phyloP scores from a whole-genome alignment of 2,797 vertebrate species.

The Fistularia commersonii region DNA sequence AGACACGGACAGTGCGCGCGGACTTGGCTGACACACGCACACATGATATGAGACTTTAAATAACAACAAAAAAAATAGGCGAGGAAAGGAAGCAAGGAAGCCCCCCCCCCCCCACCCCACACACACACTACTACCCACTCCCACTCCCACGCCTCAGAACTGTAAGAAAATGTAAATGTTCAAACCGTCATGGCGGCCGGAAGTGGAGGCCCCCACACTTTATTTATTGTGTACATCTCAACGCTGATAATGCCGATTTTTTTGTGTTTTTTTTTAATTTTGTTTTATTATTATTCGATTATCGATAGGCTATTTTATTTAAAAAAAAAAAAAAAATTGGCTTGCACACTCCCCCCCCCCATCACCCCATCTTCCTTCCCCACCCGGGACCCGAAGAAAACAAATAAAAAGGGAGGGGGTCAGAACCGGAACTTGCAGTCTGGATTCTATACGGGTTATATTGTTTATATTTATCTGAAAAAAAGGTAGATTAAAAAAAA shows the following conservation, averaged over 20 bases:
- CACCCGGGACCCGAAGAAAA: no score
- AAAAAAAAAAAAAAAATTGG: conserved; percentile 66
- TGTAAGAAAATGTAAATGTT: conserved; percentile 94
- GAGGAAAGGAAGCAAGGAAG: no score
- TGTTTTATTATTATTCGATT: conserved; percentile 52
- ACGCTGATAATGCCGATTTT: conserved; percentile 74
- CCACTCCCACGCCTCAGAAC: no score
- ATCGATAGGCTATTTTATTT: conserved; percentile 56
- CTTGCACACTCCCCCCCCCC: conserved; percentile 77
- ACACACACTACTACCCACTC: no score
- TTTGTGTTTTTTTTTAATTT: conserved; percentile 33
- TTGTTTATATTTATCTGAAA: conserved; percentile 71
- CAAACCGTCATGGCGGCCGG: conserved; percentile 83
- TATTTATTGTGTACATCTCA: conserved; percentile 89
- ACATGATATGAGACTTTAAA: no score
- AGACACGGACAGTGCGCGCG: conserved; percentile 64
- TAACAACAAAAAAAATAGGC: conserved; percentile 42
- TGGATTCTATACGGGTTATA: conserved; percentile 75
- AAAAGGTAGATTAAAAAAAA: conserved; percentile 62
- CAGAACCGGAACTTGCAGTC: conserved; percentile 64
- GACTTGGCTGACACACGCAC: conserved; percentile 70
- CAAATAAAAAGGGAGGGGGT: conserved; percentile 57
- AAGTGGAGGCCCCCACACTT: conserved; percentile 83
- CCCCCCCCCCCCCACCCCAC: no score
- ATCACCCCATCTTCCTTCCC: no score